A percentile compares a stretch with the other conserved stretches of the same genome.
Conservation (phyloP, 2,888 invertebrate species). For the Orthonychiurus folsomi region DNA sequence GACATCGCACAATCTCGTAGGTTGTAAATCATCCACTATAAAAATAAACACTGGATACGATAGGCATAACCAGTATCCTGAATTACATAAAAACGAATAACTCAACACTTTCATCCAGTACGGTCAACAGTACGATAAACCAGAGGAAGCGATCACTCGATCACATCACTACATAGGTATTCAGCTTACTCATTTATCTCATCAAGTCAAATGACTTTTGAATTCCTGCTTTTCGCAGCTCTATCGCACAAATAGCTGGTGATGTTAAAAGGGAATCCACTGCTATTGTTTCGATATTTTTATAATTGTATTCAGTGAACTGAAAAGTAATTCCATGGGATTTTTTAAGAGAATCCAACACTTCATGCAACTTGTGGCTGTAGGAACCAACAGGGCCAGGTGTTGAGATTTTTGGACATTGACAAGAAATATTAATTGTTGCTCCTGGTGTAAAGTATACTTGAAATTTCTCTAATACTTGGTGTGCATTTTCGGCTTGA, state of each 20-base stretch:
- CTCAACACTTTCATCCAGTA: too few relatives aligned
- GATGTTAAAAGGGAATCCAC: not conserved
- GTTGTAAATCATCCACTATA: too few relatives aligned
- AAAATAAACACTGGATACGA: too few relatives aligned
- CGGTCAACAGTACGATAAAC: too few relatives aligned
- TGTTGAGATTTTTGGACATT: too few relatives aligned
- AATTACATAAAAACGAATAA: too few relatives aligned
- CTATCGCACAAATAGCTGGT: not conserved
- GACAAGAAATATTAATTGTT: not conserved
- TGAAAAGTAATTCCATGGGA: not conserved
- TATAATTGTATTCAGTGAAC: not conserved
- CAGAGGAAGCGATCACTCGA: too few relatives aligned
- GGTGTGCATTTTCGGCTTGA: not conserved
- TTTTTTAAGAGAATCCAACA: not conserved
- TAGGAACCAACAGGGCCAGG: not conserved
- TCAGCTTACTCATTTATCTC: too few relatives aligned
- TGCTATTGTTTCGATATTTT: not conserved
- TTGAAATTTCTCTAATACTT: not conserved
- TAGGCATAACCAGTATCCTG: too few relatives aligned
- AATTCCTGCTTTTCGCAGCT: not conserved
- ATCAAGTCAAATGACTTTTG: too few relatives aligned
- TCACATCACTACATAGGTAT: too few relatives aligned
- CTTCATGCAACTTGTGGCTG: not conserved
- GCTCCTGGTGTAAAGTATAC: not conserved
- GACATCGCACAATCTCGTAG: too few relatives aligned